These are phyloP conservation scores for Rhincodon typus DNA, from an alignment of 2,797 vertebrate species.

Conservation along the genomic window DNA sequence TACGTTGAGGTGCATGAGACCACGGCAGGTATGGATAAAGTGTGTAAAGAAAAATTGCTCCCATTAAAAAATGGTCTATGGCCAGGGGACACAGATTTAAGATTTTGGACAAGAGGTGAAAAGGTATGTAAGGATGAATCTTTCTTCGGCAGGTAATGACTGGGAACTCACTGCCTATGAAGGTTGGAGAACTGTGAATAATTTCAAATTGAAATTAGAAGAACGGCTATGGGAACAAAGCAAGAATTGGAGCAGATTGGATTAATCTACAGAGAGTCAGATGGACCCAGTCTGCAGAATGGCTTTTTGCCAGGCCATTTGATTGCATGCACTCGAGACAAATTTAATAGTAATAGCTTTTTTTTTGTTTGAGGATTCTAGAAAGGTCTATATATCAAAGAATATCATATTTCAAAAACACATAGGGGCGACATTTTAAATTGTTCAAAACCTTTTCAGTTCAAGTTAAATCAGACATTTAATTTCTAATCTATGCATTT, in stretches of 20 bases:
- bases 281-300: neutral
- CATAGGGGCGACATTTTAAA: neutral
- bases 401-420: neutral
- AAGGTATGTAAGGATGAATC: no score
- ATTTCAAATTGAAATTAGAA: neutral
- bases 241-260: neutral
- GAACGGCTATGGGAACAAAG: no score
- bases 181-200: neutral
- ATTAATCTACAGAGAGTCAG: neutral
- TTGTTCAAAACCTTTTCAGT: neutral
- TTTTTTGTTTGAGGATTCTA: neutral
- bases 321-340: neutral
- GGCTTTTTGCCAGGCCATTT: neutral
- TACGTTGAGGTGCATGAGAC: no score
- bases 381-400: neutral
- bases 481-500: neutral
- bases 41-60: no score
- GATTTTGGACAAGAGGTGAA: no score
- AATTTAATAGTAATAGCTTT: neutral
- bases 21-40: no score
- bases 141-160: neutral
- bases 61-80: no score
- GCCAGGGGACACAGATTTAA: no score
- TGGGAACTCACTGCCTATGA: neutral
- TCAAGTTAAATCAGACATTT: neutral